These are phyloP conservation scores for Calosoma granatense DNA, from an alignment of 1,140 invertebrate species.

Conservation along the genomic window DNA sequence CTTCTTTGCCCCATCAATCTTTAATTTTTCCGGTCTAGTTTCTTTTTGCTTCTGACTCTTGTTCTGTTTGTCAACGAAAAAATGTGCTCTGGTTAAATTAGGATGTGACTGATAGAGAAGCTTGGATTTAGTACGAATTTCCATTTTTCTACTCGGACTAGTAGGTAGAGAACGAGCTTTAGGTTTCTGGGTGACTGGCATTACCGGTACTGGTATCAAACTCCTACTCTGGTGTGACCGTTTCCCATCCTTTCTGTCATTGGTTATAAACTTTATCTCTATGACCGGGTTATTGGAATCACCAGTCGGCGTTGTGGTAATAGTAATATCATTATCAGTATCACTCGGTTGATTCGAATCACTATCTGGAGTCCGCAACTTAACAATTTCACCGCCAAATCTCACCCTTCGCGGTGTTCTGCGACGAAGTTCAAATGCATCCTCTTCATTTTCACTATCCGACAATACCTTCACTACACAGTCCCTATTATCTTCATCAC, in stretches of 20 bases:
- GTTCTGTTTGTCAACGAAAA: neutral
- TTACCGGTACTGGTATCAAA: slow-evolving; percentile 23
- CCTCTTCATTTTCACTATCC: slow-evolving; percentile 23
- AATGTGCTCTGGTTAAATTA: slow-evolving; percentile 19
- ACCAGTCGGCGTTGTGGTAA: slow-evolving; percentile 18
- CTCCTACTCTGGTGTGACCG: slow-evolving; percentile 15
- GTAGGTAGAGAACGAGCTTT: slow-evolving; percentile 17
- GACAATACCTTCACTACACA: slow-evolving; percentile 10
- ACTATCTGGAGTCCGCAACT: slow-evolving; percentile 72
- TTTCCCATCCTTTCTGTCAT: slow-evolving; percentile 28
- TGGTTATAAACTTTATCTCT: slow-evolving; percentile 33
- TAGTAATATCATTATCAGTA: slow-evolving; percentile 29
- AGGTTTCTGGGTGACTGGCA: slow-evolving; percentile 5
- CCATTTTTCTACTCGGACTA: slow-evolving; percentile 16
- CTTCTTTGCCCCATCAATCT: slow-evolving; percentile 14
- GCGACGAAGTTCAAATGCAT: slow-evolving; percentile 25
- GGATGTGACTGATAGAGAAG: slow-evolving; percentile 23
- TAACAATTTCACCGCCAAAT: slow-evolving; percentile 73
- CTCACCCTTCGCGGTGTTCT: slow-evolving; percentile 52
- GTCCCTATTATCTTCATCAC: slow-evolving; percentile 35
- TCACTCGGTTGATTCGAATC: slow-evolving; percentile 47
- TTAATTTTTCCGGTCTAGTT: neutral
- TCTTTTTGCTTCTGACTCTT: slow-evolving; percentile 1
- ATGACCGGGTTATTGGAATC: slow-evolving; percentile 22
- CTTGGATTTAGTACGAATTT: slow-evolving; percentile 6